Percentiles rank a stretch among this genome's conserved stretches.
phyloP scores from a whole-genome alignment of 2,797 vertebrate species.

The Galagoides demidoff region DNA sequence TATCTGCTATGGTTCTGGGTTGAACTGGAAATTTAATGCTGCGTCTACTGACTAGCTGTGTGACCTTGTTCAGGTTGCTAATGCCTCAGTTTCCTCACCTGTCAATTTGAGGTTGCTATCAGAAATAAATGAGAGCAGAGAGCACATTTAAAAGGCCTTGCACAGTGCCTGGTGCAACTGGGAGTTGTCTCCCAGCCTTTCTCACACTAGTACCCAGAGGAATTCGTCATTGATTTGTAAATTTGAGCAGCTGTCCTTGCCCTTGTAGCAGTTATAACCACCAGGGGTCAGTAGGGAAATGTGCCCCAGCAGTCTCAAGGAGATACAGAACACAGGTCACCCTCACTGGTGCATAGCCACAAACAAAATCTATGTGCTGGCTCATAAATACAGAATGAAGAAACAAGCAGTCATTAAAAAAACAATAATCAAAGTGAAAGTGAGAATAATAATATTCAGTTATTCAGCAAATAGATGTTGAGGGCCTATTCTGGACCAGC shows the following conservation, averaged over 20 bases:
- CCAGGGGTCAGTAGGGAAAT: neutral
- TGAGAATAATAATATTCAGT: neutral
- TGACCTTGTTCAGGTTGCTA: neutral
- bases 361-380: neutral
- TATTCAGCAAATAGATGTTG: neutral
- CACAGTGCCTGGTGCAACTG: neutral
- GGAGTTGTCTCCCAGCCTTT: neutral
- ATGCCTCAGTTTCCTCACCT: neutral
- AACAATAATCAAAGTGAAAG: neutral
- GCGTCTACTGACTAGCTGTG: neutral
- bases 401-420: neutral
- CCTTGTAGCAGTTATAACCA: neutral
- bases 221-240: neutral
- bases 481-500: neutral
- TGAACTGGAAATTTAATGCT: neutral
- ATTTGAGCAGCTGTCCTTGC: neutral
- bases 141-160: neutral
- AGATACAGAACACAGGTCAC: neutral
- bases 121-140: neutral
- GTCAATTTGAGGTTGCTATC: neutral
- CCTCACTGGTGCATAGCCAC: neutral
- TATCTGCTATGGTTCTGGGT: neutral
- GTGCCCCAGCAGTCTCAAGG: neutral
- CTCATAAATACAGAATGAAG: neutral
- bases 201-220: neutral